Evolutionary conservation across 2,797 vertebrate genomes (phyloP), one percentile per base, ranked within the genome.

Genomic region (Dromococcyx pavoninus): DNA sequence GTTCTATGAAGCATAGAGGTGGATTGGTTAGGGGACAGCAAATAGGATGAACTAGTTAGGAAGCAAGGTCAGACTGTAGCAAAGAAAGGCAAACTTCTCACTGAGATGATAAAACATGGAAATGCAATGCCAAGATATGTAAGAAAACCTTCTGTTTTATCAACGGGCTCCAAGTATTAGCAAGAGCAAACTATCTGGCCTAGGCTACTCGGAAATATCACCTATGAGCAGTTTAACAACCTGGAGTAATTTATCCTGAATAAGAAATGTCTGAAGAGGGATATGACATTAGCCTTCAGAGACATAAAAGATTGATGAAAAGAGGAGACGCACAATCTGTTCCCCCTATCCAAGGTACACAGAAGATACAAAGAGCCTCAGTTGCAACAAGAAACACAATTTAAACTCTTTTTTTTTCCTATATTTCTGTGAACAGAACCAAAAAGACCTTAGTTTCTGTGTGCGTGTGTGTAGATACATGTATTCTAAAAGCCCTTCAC

Each of bases 231-330:
- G 33, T n/a, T 83, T 79, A 88, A 86, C 69, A 77, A 89, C 37
- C 75, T 83, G 70, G 69, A 89, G 69, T 72, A 88, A 94, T 96
- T 96, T 88, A 94, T 93, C 89, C 88, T 92, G 51, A 91, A 80
- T 82, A 93, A 88, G 69, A 91, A 93, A 93, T 2, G 2, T 89
- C 69, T 91, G 91, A 94, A 88, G 15, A 2, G 54, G 81, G 53
- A 93, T 94, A 79, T 74, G 93, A 94, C 85, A 96, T 94, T 93
- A 93, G 33, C 91, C 70, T 95, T 96, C 93, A 94, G 91, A 93
- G 86, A 77, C 88, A 88, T 93, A 83, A 94, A 96, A 95, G 91
- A 94, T 75, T 96, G 79, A 96, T 96, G 94, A 93, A 96, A 95
- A 94, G 62, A 91, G 71, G 67, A 96, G 86, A 94, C 51, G 67